Base-by-base conservation (phyloP, 2,113 vertebrate genomes). In the Apistogramma diplotaenia region DNA sequence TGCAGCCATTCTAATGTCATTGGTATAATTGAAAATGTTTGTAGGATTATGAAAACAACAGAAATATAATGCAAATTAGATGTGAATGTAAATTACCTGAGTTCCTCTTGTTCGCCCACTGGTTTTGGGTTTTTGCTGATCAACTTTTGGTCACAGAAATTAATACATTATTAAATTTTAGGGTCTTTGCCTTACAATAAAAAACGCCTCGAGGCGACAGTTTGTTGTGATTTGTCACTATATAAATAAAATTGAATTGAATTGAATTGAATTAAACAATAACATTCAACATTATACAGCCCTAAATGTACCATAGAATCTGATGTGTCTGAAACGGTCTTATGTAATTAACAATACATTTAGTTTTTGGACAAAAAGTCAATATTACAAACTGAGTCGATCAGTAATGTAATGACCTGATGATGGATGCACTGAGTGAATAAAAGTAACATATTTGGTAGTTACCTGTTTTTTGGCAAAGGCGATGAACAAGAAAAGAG, bases 391-490 rank as follows among this genome's bases (percentile, higher is more conserved):
- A 65, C 10, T 18, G 61, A 65, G 61, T 8, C 9, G 12, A 25
- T 65, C 13, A 19, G 3, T 67, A 4, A 46, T 27, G 10, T 25
- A 6, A 16, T 27, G 25, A 67, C 27, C 16, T 27, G 15, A 43
- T 43, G 37, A 65, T 62, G 40, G 40, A 2, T 46, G 23, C 23
- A 67, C 6, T 65, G 12, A 65, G 2, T 61, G 1, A 54, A 29
- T 13, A 37, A 40, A 62, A 25, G 19, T 7, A 70, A 33, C 2
- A 51, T 35, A 49, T 49, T 19, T 37, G 8, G 6, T n/a, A 75
- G 6, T 10, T 74, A 92, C 89, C 90, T 84, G 54, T 56, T 84
- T 81, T 87, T 1, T 8, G 16, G 46, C 71, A 88, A 67, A 76
- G 4, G 8, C 12, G 8, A 57, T 82, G 83, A 76, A 88, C 37